Conservation (phyloP, 2,113 vertebrate genomes). For the Pangasianodon hypophthalmus region DNA sequence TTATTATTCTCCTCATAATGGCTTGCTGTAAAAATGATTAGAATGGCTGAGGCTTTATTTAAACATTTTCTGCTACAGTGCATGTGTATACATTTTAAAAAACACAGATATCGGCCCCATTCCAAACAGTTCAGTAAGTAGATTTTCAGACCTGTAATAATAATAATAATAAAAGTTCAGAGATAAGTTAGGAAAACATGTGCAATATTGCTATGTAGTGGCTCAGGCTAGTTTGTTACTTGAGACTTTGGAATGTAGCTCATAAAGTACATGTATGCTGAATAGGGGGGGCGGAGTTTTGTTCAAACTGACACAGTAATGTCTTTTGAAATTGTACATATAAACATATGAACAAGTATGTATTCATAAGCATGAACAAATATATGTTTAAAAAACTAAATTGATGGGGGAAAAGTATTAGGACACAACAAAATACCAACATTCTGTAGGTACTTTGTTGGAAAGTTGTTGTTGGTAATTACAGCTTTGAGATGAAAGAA, state of each 20-base stretch:
- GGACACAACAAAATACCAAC: not conserved
- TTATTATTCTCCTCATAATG: not conserved
- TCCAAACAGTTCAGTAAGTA: not conserved
- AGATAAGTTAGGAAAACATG: not conserved
- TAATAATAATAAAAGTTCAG: not conserved
- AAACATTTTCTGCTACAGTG: not conserved
- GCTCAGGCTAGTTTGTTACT: not conserved
- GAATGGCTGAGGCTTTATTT: not conserved
- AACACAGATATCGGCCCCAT: not conserved
- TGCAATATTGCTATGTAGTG: not conserved
- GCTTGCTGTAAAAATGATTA: not conserved
- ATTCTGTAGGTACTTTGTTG: not conserved
- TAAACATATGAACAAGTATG: not conserved
- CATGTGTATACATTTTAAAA: not conserved
- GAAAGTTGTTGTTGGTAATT: not conserved
- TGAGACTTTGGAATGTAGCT: not conserved
- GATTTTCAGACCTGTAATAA: not conserved
- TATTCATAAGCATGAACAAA: not conserved
- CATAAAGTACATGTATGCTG: not conserved
- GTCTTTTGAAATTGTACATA: not conserved
- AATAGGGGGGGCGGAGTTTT: not conserved
- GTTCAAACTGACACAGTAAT: not conserved
- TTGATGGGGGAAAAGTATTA: not conserved
- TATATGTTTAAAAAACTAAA: not conserved
- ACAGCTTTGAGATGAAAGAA: not conserved